Percentiles rank a stretch among this genome's conserved stretches.
Evolutionary conservation across 1,140 invertebrate genomes (phyloP).

Genomic region (Chrysomallon squamiferum): DNA sequence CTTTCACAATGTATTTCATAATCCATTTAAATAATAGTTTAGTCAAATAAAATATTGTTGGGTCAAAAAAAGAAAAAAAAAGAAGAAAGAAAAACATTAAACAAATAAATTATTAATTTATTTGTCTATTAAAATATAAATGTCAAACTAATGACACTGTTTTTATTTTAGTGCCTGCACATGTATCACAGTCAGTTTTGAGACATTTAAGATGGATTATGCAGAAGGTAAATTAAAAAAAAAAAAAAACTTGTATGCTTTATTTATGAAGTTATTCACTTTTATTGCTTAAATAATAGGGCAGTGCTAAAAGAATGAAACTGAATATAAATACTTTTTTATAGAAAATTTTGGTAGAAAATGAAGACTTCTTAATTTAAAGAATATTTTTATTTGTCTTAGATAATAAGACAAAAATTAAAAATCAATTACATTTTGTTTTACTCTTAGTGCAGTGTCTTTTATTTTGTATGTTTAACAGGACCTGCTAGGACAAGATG

Average conservation of each 20-base stretch:
- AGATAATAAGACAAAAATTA: not conserved
- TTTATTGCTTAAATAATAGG: not conserved
- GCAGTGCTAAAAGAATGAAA: not conserved
- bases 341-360: not conserved
- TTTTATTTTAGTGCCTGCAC: slow-evolving; percentile 44
- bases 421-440: too few species aligned
- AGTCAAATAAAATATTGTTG: not conserved
- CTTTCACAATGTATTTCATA: not conserved
- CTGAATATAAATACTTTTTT: not conserved
- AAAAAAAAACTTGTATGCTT: not conserved
- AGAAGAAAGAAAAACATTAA: not conserved
- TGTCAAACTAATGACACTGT: not conserved
- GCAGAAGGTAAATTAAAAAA: slow-evolving; percentile 74
- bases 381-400: not conserved
- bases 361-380: not conserved
- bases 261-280: not conserved
- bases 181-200: slow-evolving; percentile 76
- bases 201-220: slow-evolving; percentile 91
- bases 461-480: too few species aligned
- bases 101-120: not conserved
- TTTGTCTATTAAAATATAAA: not conserved
- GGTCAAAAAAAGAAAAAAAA: not conserved
- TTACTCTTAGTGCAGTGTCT: too few species aligned
- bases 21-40: not conserved
- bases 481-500: slow-evolving; percentile 88